These are phyloP conservation scores for Gallinago paraguaiae DNA, from an alignment of 2,113 vertebrate genomes.

Conservation along the genomic window DNA sequence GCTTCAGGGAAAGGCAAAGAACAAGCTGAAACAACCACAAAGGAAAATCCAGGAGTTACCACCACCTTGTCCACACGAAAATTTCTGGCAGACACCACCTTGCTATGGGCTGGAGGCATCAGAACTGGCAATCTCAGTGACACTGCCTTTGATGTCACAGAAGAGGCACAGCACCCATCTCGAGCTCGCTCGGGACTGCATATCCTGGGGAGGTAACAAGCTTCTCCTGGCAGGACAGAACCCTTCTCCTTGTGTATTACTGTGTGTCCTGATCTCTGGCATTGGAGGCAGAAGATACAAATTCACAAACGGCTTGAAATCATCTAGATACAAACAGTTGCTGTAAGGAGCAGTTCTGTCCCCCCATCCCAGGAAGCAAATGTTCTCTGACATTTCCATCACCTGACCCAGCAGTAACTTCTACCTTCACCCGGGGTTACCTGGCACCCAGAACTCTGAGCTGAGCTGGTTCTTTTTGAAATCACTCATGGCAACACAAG, in stretches of 20 bases:
- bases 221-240: background rate
- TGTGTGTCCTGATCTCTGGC: background rate
- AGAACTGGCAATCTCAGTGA: background rate
- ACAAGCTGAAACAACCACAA: background rate
- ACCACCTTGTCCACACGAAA: background rate
- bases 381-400: background rate
- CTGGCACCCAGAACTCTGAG: background rate
- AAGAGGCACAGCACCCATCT: background rate
- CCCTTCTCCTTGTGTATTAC: background rate
- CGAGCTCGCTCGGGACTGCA: background rate
- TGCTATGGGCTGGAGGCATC: background rate
- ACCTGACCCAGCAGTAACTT: background rate
- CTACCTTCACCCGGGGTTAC: background rate
- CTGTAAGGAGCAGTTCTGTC: background rate
- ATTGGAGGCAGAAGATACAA: background rate
- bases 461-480: background rate
- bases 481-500: background rate
- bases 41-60: background rate
- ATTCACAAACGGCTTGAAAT: background rate
- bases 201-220: background rate
- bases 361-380: background rate
- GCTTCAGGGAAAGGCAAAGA: background rate
- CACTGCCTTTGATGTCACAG: background rate
- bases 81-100: background rate
- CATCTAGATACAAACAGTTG: background rate